Conservation (phyloP, 2,797 vertebrate species). For the Apodemus agrarius region DNA sequence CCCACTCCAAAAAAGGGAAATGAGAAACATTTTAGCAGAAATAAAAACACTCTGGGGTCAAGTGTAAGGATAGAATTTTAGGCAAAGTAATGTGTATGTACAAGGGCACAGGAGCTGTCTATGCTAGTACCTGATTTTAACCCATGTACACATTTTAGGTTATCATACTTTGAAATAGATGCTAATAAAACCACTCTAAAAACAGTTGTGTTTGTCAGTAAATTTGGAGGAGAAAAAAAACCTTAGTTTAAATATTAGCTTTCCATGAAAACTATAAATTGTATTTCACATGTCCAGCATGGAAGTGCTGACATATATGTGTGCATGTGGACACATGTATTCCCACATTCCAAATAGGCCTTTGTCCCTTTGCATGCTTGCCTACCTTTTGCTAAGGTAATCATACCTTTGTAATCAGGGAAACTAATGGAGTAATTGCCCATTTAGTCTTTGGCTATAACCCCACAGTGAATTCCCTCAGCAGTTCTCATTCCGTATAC, state of each 20-base stretch:
- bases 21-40: constrained; percentile 32
- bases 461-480: background rate
- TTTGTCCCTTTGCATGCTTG: constrained; percentile 31
- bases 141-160: background rate
- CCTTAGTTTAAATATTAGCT: constrained; percentile 22
- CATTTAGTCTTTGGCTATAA: background rate
- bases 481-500: constrained; percentile 14
- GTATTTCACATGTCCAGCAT: constrained; percentile 4
- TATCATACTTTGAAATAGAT: constrained; percentile 29
- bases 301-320: background rate
- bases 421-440: constrained; percentile 25
- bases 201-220: constrained; percentile 15
- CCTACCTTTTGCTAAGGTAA: background rate
- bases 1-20: background rate
- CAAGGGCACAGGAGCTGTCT: background rate
- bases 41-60: background rate
- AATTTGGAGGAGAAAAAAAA: background rate
- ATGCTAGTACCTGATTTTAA: constrained; percentile 18
- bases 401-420: background rate
- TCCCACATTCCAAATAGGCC: background rate
- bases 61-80: background rate
- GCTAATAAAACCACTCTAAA: constrained; percentile 18
- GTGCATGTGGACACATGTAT: background rate
- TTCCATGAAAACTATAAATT: background rate
- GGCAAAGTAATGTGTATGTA: background rate